Conservation (phyloP, 2,888 invertebrate species). For the Sinopyrophorus schimmeli region DNA sequence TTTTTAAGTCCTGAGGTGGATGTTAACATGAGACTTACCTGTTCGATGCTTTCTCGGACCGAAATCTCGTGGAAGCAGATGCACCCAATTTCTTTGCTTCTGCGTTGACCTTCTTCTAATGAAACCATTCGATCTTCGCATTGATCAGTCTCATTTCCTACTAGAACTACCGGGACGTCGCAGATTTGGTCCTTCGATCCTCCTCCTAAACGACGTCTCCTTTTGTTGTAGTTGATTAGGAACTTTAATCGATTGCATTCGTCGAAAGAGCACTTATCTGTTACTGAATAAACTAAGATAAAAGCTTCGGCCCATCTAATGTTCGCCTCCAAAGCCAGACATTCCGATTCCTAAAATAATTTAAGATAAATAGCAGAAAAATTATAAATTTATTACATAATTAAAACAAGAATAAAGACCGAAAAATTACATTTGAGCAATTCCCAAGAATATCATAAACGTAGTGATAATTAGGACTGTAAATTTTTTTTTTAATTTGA, state of each 20-base stretch:
- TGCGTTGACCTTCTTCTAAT: constrained; percentile 71
- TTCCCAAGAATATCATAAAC: no score
- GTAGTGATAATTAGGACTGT: no score
- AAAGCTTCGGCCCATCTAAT: constrained; percentile 89
- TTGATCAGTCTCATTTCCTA: constrained; percentile 82
- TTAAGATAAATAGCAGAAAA: no score
- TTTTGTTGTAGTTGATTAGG: constrained; percentile 78
- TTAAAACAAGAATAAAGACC: no score
- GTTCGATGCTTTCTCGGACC: constrained; percentile 80
- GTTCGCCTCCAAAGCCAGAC: constrained; percentile 72
- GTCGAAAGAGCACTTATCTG: constrained; percentile 87
- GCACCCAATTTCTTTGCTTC: constrained; percentile 78
- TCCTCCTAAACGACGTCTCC: constrained; percentile 67
- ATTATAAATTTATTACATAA: no score
- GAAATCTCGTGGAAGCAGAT: constrained; percentile 85
- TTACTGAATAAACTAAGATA: constrained; percentile 83
- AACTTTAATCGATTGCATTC: constrained; percentile 83
- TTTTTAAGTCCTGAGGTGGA: no score
- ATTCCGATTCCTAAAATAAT: constrained; percentile 69
- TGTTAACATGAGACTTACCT: constrained; percentile 60
- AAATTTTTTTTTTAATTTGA: no score
- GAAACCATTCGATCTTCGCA: constrained; percentile 80
- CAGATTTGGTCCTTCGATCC: constrained; percentile 62
- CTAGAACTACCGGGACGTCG: constrained; percentile 77
- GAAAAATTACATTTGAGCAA: no score